These are phyloP conservation scores for Polypterus bichir DNA, from an alignment of 2,113 vertebrate species.

Conservation along the genomic window DNA sequence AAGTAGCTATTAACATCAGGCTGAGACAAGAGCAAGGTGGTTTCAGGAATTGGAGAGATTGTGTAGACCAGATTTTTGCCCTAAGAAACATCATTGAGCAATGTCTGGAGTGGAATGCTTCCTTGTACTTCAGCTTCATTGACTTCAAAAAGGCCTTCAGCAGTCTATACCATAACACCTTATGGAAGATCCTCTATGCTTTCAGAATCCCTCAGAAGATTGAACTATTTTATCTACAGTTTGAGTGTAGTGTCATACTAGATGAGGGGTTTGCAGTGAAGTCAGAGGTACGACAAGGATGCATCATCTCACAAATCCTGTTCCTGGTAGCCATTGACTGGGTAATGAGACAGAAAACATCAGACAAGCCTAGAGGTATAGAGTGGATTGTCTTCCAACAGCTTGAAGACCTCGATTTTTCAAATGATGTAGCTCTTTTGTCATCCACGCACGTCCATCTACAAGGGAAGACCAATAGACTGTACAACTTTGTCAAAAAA, in stretches of 20 bases:
- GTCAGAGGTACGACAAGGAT: background rate
- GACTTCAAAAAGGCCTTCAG: slow-evolving; percentile 1
- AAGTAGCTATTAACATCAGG: background rate
- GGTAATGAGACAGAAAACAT: background rate
- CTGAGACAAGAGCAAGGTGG: background rate
- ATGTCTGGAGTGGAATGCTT: background rate
- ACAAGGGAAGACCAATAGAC: too few species aligned
- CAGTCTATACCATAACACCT: background rate
- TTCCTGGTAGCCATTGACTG: background rate
- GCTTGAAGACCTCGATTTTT: background rate
- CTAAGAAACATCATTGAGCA: background rate
- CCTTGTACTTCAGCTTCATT: background rate
- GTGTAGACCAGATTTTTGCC: background rate
- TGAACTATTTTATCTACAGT: background rate
- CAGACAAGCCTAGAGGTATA: background rate
- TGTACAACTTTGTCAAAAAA: too few species aligned
- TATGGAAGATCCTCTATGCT: background rate
- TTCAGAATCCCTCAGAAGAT: background rate
- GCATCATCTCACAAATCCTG: background rate
- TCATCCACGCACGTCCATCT: background rate
- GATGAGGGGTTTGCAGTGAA: background rate
- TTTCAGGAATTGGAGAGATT: background rate
- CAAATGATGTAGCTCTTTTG: background rate
- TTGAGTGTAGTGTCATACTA: slow-evolving; percentile 1
- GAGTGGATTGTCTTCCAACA: background rate